Conservation (phyloP, 1,140 invertebrate genomes). For the Drosophila chauvacae region DNA sequence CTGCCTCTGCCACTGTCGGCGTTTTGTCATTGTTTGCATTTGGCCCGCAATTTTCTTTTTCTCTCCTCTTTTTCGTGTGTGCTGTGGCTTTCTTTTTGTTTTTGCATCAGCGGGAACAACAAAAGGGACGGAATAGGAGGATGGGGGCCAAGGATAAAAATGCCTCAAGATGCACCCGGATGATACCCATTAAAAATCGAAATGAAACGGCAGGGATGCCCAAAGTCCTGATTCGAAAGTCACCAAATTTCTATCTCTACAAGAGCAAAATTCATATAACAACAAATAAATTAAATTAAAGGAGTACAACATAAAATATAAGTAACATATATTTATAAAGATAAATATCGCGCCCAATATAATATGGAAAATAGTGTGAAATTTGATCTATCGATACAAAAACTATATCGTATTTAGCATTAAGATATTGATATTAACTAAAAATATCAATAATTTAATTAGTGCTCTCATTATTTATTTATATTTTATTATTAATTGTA, state of each 20-base stretch:
- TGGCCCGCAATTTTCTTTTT: slow-evolving; percentile 64
- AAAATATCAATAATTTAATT: too few relatives aligned
- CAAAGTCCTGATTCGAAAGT: neutral
- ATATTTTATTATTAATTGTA: too few relatives aligned
- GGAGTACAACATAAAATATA: neutral
- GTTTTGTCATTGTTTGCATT: slow-evolving; percentile 82
- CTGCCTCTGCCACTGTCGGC: slow-evolving; percentile 53
- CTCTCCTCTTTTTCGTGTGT: slow-evolving; percentile 45
- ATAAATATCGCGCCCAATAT: too few relatives aligned
- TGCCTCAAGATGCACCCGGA: neutral
- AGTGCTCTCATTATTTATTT: too few relatives aligned
- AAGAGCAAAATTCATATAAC: neutral
- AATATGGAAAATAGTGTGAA: too few relatives aligned
- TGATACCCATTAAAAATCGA: slow-evolving; percentile 15
- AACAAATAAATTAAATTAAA: neutral
- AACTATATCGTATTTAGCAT: too few relatives aligned
- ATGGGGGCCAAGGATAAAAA: slow-evolving; percentile 9
- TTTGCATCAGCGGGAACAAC: slow-evolving; percentile 26
- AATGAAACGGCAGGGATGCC: neutral
- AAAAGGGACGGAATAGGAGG: neutral
- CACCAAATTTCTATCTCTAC: too few relatives aligned
- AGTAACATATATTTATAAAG: too few relatives aligned
- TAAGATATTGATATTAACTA: too few relatives aligned
- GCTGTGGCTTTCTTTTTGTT: slow-evolving; percentile 35
- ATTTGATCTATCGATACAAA: too few relatives aligned